Conservation (phyloP, 2,113 vertebrate species). For the Herpetotheres cachinnans region DNA sequence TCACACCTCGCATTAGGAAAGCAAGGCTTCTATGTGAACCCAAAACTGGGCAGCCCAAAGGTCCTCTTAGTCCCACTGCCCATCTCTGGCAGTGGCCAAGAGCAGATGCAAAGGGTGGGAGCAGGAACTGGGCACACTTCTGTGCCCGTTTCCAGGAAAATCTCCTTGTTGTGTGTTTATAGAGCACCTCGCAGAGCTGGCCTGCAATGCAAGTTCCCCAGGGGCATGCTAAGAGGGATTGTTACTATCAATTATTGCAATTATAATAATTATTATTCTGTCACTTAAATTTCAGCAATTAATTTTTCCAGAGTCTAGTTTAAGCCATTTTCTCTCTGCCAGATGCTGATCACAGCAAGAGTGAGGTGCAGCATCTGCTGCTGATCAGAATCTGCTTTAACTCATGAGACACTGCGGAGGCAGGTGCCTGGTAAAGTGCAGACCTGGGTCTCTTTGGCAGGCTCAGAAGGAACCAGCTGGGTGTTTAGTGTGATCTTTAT, state of each 20-base stretch:
- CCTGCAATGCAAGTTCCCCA: not conserved
- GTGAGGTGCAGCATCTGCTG: constrained; percentile 23
- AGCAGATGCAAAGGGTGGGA: not conserved
- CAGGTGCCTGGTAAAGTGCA: not conserved
- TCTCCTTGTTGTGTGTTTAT: constrained; percentile 21
- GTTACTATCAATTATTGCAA: constrained; percentile 48
- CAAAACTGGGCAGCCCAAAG: not conserved
- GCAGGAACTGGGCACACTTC: rapidly evolving
- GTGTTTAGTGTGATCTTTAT: not conserved
- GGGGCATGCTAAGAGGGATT: not conserved
- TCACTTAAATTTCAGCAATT: constrained; percentile 55
- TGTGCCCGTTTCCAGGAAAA: not conserved
- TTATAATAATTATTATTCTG: constrained; percentile 62
- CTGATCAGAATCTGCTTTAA: constrained; percentile 27
- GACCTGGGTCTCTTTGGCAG: not conserved
- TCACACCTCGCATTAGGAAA: not conserved
- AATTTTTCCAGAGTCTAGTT: constrained; percentile 57
- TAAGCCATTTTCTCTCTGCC: constrained; percentile 42
- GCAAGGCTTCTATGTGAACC: not conserved
- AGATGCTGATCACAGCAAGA: constrained; percentile 58
- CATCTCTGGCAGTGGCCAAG: rapidly evolving
- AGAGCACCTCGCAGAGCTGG: not conserved
- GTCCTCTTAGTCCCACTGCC: not conserved
- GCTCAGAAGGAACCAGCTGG: not conserved
- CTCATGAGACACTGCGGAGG: not conserved